Percentiles rank a stretch among this genome's conserved stretches.
Evolutionary conservation across 2,888 invertebrate genomes (phyloP).

Genomic region (Anarsia innoxiella): DNA sequence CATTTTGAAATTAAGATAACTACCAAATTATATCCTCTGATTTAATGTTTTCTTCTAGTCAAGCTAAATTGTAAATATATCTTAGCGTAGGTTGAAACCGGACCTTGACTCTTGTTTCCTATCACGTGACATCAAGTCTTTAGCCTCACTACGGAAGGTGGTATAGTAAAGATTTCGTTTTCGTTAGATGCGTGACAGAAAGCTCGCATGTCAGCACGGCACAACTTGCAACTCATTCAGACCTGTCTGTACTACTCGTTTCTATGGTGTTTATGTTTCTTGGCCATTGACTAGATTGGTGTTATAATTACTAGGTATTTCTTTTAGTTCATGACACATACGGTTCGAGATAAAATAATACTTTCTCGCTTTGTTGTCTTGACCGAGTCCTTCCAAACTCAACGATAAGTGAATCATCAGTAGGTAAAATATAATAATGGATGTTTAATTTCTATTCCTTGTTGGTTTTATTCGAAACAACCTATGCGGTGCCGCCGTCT

Average conservation of each 20-base stretch:
- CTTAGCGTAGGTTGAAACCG: constrained; percentile 5
- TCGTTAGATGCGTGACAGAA: constrained; percentile 48
- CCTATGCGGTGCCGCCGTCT: too few species aligned
- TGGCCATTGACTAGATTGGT: constrained; percentile 13
- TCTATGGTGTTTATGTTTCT: constrained; percentile 15
- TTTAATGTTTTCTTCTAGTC: too few species aligned
- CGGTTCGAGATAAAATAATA: too few species aligned
- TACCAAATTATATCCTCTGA: too few species aligned
- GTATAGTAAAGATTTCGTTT: constrained; percentile 32
- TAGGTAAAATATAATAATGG: too few species aligned
- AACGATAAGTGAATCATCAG: too few species aligned
- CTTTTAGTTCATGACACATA: too few species aligned
- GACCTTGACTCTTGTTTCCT: constrained; percentile 21
- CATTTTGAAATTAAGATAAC: neutral
- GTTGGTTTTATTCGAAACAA: too few species aligned
- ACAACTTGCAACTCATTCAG: constrained; percentile 33
- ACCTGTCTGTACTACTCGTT: constrained; percentile 16
- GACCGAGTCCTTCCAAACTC: too few species aligned
- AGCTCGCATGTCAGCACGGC: constrained; percentile 46
- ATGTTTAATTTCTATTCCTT: too few species aligned
- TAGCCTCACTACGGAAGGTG: constrained; percentile 16
- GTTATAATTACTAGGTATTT: constrained; percentile 7
- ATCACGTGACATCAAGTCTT: constrained; percentile 22
- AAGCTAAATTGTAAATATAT: too few species aligned
- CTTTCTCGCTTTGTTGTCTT: too few species aligned